phyloP scores from a whole-genome alignment of 2,888 invertebrate genomes.

The Thera obeliscata region DNA sequence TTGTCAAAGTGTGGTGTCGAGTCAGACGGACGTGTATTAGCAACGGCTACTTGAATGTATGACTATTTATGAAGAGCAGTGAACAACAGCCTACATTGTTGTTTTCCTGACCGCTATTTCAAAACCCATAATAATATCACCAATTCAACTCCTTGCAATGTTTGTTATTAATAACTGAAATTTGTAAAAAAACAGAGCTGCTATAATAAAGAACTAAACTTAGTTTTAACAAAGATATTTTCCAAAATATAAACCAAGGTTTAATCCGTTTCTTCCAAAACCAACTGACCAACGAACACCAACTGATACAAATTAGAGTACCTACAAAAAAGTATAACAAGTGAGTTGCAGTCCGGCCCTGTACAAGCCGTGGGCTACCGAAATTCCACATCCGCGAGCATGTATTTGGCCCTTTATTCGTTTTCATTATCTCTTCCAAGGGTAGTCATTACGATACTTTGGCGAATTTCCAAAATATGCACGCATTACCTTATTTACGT shows the following conservation, averaged over 20 bases:
- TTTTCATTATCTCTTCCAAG: conserved; percentile 47
- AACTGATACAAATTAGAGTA: conserved; percentile 30
- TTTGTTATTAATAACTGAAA: no score
- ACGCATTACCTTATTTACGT: conserved; percentile 37
- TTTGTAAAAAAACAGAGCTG: no score
- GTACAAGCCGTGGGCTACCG: conserved; percentile 71
- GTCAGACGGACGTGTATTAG: conserved; percentile 48
- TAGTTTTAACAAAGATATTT: not conserved
- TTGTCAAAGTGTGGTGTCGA: conserved; percentile 67
- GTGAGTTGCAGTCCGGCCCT: conserved; percentile 56
- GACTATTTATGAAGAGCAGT: conserved; percentile 32
- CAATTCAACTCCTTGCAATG: no score
- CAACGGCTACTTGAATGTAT: conserved; percentile 48
- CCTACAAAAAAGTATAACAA: conserved; percentile 36
- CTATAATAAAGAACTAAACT: no score
- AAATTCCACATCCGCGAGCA: conserved; percentile 66
- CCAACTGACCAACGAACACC: conserved; percentile 16
- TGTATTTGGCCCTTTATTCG: conserved; percentile 60
- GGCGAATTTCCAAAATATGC: conserved; percentile 40
- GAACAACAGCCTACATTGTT: not conserved
- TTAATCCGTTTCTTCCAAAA: conserved; percentile 37
- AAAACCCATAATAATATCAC: no score
- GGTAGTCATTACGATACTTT: conserved; percentile 43
- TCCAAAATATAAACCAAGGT: conserved; percentile 28
- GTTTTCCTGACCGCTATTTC: no score